Evolutionary conservation across 2,888 invertebrate species (phyloP).

Genomic region (Neoascia interrupta): DNA sequence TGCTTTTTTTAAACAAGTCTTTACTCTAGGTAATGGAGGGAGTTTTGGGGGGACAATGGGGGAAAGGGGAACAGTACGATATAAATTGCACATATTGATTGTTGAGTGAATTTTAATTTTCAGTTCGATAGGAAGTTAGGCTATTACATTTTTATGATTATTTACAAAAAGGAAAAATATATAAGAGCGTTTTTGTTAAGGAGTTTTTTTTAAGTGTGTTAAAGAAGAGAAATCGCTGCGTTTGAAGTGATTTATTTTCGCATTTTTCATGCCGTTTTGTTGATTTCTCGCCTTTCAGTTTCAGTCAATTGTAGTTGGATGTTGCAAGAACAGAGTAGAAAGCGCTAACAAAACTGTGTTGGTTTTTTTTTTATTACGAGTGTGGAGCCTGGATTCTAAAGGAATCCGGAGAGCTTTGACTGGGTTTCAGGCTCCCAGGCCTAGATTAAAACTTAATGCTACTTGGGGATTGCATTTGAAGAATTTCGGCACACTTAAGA

Average conservation of each 20-base stretch:
- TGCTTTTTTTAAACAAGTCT: constrained; percentile 56
- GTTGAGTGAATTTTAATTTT: constrained; percentile 67
- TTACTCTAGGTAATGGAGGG: constrained; percentile 66
- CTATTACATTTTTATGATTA: constrained; percentile 33
- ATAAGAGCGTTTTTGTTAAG: constrained; percentile 8
- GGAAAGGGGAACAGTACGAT: constrained; percentile 52
- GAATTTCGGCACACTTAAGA: too few species aligned
- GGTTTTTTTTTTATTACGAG: too few species aligned
- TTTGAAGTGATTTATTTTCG: background rate
- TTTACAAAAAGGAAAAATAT: constrained; percentile 38
- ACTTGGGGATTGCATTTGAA: too few species aligned
- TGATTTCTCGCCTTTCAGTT: too few species aligned
- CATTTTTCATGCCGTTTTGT: too few species aligned
- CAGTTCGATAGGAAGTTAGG: constrained; percentile 67
- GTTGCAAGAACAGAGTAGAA: too few species aligned
- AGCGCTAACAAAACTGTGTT: too few species aligned
- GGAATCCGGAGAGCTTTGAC: too few species aligned
- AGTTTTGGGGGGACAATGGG: constrained; percentile 43
- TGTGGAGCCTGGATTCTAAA: too few species aligned
- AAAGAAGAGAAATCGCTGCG: constrained; percentile 26
- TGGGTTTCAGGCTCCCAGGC: too few species aligned
- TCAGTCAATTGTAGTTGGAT: too few species aligned
- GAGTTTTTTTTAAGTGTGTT: background rate
- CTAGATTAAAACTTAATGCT: too few species aligned
- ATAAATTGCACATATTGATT: constrained; percentile 69